Evolutionary conservation across 2,797 vertebrate species (phyloP).

Genomic region (Thripadectes ignobilis): DNA sequence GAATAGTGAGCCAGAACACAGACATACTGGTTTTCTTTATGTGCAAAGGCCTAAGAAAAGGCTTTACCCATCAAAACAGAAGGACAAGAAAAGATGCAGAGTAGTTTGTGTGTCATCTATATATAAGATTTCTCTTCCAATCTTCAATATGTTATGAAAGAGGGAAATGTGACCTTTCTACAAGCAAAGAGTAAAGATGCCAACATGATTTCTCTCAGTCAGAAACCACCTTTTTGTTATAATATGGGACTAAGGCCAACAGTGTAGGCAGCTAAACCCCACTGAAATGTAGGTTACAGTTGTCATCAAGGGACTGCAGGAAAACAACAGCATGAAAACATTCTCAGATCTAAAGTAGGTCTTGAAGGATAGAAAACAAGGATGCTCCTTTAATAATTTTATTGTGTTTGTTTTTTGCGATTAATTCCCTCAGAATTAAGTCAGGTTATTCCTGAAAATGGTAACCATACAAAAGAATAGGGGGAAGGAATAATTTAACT

Average conservation of each 20-base stretch:
- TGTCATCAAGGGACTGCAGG: background rate
- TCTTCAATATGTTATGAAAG: slow-evolving; percentile 12
- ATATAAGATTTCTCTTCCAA: slow-evolving; percentile 17
- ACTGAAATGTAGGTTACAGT: background rate
- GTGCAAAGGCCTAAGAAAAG: slow-evolving; percentile 29
- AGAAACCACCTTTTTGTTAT: slow-evolving; percentile 1
- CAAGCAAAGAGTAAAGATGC: slow-evolving; percentile 13
- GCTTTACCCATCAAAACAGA: slow-evolving; percentile 58
- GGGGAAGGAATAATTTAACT: background rate
- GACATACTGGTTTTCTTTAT: slow-evolving; percentile 38
- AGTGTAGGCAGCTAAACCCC: background rate
- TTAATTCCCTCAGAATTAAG: background rate
- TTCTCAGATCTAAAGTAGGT: background rate
- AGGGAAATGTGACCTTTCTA: slow-evolving; percentile 22
- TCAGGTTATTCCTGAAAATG: background rate
- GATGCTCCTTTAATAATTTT: background rate
- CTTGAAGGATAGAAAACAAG: background rate
- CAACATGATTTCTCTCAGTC: background rate
- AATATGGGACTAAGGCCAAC: background rate
- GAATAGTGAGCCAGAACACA: slow-evolving; percentile 60
- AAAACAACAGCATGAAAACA: background rate
- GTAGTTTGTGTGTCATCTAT: slow-evolving; percentile 22
- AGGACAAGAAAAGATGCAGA: slow-evolving; percentile 37
- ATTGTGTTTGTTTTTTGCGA: background rate
- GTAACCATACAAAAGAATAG: background rate